Evolutionary conservation across 2,888 invertebrate species (phyloP), one percentile per base, ranked within the genome.

Genomic region (Phaonia tiefii): DNA sequence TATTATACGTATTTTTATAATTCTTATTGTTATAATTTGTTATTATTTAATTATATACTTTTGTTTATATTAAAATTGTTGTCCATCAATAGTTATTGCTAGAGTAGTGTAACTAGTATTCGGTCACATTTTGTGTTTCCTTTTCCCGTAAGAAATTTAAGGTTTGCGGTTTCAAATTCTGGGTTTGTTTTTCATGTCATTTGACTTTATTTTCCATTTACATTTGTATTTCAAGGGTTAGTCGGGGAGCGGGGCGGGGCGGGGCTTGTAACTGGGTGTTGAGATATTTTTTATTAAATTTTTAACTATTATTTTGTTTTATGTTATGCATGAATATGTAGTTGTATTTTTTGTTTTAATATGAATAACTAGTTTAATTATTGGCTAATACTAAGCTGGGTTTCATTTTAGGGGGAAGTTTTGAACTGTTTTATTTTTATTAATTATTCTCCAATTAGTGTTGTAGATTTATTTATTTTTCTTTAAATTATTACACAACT

Each of bases 401-500:
- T 51, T 51, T 51, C 4, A 31, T 51, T 20, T 20, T 10, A 11
- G 20, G 49, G 46, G 46, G 17, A 11, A 17, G 46, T 15, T 15
- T 5, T 7, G 17, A 20, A 5, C 15, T 20, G 10, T 49, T 17
- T 20, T 20, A 20, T 13, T 44, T 75, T 54, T 25, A 2, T 22
- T 8, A 67, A 49, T 58, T 44, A 26, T n/a, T n/a, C 60, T 65
- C 15, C 72, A 60, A 63, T 51, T 54, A 58, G 63, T 56, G 72
- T 72, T 71, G 22, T 51, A 78, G 65, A 42, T 54, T 73, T 73
- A 72, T 69, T 63, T 54, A 37, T 39, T 72, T 69, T n/a, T 67
- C 42, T 46, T 56, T 63, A 72, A 75, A 71, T 69, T 75, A 78
- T 69, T 75, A 69, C 72, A 79, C 75, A 81, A 69, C 79, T 75